Evolutionary conservation across 2,113 vertebrate genomes (phyloP).

Genomic region (Panthera uncia): DNA sequence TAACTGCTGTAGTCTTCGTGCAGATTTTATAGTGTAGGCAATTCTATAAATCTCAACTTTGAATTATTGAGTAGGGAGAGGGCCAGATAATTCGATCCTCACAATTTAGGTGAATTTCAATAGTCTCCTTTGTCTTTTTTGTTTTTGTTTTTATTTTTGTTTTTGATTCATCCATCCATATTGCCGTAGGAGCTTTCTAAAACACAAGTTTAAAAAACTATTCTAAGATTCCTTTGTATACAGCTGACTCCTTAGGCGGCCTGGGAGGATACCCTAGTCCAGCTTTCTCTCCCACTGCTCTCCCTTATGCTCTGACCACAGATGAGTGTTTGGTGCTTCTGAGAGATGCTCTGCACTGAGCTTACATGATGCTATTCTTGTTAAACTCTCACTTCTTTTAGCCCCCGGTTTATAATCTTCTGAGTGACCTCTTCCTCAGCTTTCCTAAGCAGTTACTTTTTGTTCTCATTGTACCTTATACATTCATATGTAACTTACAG

Average conservation of each 20-base stretch:
- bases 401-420: background rate
- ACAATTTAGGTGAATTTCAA: background rate
- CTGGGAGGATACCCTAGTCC: background rate
- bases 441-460: background rate
- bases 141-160: too few relatives aligned
- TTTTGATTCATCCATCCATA: background rate
- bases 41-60: conserved; percentile 41
- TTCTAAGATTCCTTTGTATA: background rate
- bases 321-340: background rate
- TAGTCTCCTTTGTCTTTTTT: background rate
- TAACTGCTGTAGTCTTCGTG: background rate
- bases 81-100: background rate
- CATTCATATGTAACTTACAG: background rate
- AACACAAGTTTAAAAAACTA: background rate
- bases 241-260: background rate
- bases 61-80: background rate
- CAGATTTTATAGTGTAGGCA: conserved; percentile 24
- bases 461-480: background rate
- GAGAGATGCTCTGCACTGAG: background rate
- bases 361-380: background rate
- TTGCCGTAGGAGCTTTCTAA: conserved; percentile 4
- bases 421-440: background rate
- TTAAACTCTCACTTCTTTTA: background rate
- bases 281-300: background rate
- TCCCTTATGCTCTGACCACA: background rate